Percentiles rank a stretch among this genome's conserved stretches.
phyloP scores from a whole-genome alignment of 92 coral and sea anemone species.

The Scolanthus callimorphus region DNA sequence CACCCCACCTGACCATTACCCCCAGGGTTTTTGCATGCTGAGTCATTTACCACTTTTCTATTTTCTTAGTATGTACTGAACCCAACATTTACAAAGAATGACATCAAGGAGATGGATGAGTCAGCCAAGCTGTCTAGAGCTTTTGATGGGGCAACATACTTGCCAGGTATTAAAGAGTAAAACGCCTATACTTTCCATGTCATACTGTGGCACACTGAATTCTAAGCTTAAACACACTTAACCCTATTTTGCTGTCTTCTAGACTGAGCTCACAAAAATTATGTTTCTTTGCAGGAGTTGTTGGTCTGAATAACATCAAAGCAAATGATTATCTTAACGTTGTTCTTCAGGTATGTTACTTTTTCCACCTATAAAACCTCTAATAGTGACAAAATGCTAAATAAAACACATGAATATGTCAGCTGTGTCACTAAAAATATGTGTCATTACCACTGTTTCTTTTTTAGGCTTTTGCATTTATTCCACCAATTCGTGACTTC shows the following conservation, averaged over 20 bases:
- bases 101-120: conserved; percentile 73
- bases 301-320: conserved; percentile 94
- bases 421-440: no score
- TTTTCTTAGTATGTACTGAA: conserved; percentile 98
- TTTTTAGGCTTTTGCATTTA: conserved; percentile 96
- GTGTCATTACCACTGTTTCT: no score
- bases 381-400: no score
- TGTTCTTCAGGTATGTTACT: conserved; percentile 68
- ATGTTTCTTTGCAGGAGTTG: conserved; percentile 66
- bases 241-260: no score
- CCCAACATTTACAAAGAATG: conserved; percentile 86
- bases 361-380: neutral
- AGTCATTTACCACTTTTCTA: no score
- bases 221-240: no score
- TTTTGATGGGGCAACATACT: conserved; percentile 96
- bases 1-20: no score
- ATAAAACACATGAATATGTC: no score
- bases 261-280: no score
- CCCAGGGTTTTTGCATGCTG: no score
- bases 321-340: conserved; percentile 93
- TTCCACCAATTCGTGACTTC: conserved; percentile 87
- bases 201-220: no score
- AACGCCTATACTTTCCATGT: no score
- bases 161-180: conserved; percentile 98
- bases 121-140: conserved; percentile 97